Evolutionary conservation across 2,888 invertebrate species (phyloP).

Genomic region (Melinaea marsaeus): DNA sequence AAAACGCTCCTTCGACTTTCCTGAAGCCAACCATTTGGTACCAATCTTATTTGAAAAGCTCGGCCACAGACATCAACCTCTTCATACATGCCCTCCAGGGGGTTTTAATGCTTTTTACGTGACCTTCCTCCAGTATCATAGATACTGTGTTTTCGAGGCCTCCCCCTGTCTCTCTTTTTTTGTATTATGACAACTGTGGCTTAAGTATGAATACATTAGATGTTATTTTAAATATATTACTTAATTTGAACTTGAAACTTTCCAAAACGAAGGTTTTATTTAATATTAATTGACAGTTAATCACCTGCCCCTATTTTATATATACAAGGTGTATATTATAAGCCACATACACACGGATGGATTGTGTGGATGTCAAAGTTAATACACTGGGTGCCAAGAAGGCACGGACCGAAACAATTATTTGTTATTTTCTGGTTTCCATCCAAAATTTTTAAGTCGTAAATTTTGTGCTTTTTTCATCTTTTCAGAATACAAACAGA

Average conservation of each 20-base stretch:
- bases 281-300: constrained; percentile 3
- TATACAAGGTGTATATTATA: neutral
- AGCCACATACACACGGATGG: constrained; percentile 8
- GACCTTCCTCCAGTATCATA: too few relatives aligned
- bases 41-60: too few relatives aligned
- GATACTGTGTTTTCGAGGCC: too few relatives aligned
- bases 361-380: constrained; percentile 10
- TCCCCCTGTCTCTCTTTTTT: too few relatives aligned
- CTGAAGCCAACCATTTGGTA: too few relatives aligned
- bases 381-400: constrained; percentile 30
- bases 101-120: too few relatives aligned
- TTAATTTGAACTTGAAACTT: neutral
- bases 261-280: constrained; percentile 1
- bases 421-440: constrained; percentile 28
- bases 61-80: too few relatives aligned
- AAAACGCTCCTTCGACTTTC: too few relatives aligned
- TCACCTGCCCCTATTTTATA: neutral
- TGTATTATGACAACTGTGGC: neutral
- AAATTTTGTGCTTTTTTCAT: constrained; percentile 24
- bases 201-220: neutral
- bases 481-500: constrained; percentile 18
- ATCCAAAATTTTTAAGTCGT: constrained; percentile 32
- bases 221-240: too few relatives aligned
- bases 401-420: constrained; percentile 20
- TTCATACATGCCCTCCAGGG: too few relatives aligned